phyloP scores from a whole-genome alignment of 2,113 vertebrate genomes.

The Rhea americana region DNA sequence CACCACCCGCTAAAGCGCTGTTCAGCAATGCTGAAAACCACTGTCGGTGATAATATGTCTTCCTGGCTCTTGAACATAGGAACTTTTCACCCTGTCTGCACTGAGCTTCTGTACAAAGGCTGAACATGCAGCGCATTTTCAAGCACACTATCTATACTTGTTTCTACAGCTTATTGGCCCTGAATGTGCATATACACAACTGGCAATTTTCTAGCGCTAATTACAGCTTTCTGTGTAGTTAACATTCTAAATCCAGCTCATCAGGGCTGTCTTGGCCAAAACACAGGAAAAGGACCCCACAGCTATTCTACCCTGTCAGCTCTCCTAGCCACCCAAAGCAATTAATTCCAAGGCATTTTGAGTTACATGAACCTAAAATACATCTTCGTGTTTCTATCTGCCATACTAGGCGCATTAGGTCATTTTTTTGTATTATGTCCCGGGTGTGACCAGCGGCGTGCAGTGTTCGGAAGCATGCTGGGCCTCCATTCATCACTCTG shows the following conservation, averaged over 20 bases:
- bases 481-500: not conserved
- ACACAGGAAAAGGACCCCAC: not conserved
- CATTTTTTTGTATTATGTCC: not conserved
- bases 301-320: not conserved
- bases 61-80: not conserved
- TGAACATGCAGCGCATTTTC: not conserved
- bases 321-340: not conserved
- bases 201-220: not conserved
- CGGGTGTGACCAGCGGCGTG: not conserved
- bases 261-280: not conserved
- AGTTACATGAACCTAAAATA: not conserved
- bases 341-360: not conserved
- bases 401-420: not conserved
- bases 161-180: not conserved
- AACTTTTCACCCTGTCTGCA: not conserved
- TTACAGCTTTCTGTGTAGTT: not conserved
- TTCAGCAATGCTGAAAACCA: not conserved
- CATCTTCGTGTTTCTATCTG: not conserved
- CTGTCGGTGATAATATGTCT: not conserved
- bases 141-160: not conserved
- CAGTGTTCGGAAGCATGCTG: not conserved
- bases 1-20: accelerated
- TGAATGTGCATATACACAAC: not conserved
- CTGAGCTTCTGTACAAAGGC: not conserved
- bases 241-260: not conserved